phyloP scores from a whole-genome alignment of 2,888 invertebrate genomes.

The Liodrosophila aerea region DNA sequence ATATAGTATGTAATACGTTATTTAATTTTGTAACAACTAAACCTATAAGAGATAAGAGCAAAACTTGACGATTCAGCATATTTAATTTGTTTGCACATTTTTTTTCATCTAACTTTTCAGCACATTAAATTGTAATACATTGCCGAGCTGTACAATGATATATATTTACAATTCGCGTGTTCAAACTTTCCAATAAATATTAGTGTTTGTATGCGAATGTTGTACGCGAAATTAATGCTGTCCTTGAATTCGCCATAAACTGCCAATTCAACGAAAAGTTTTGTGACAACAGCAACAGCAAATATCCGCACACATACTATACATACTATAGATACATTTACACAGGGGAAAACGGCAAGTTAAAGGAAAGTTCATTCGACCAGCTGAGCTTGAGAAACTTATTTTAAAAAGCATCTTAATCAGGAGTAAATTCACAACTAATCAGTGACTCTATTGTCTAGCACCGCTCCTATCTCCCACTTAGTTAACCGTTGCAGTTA shows the following conservation, averaged over 20 bases:
- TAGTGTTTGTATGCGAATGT: slow-evolving; percentile 11
- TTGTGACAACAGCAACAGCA: slow-evolving; percentile 20
- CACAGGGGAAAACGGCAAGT: slow-evolving; percentile 34
- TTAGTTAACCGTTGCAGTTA: neutral
- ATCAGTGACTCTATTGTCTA: slow-evolving; percentile 75
- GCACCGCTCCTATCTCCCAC: neutral
- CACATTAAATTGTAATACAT: slow-evolving; percentile 22
- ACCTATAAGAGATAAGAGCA: slow-evolving; percentile 17
- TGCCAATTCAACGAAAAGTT: slow-evolving; percentile 71
- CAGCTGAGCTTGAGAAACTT: slow-evolving; percentile 39
- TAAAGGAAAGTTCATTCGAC: slow-evolving; percentile 56
- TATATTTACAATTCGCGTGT: slow-evolving; percentile 33
- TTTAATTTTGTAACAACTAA: neutral
- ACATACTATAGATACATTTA: no score
- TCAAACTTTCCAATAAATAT: slow-evolving; percentile 46
- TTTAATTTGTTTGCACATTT: slow-evolving; percentile 59
- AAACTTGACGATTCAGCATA: slow-evolving; percentile 36
- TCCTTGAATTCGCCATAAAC: slow-evolving; percentile 74
- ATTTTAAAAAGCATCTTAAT: slow-evolving; percentile 73
- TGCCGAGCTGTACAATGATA: neutral
- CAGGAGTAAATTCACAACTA: slow-evolving; percentile 79
- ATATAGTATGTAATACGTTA: no score
- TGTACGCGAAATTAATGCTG: slow-evolving; percentile 62
- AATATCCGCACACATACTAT: neutral
- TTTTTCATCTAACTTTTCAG: slow-evolving; percentile 44